Evolutionary conservation across 2,888 invertebrate genomes (phyloP).

Genomic region (Noctua comes): DNA sequence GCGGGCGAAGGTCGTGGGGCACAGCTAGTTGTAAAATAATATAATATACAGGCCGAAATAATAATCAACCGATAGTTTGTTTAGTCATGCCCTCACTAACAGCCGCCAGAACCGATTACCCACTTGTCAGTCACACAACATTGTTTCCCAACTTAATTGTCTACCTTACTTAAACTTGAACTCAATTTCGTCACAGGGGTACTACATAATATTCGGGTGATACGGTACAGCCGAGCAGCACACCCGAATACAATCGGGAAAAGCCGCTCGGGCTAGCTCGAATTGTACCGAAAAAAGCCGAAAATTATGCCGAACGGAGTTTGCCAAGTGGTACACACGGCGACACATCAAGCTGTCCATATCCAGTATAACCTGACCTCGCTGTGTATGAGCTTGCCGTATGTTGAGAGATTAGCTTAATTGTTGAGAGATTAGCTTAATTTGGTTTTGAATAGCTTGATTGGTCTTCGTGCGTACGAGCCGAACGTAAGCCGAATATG

Average conservation of each 20-base stretch:
- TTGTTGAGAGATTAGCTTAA: too few species aligned
- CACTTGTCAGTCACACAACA: constrained; percentile 16
- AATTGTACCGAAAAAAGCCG: neutral
- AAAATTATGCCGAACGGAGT: neutral
- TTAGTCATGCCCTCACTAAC: constrained; percentile 1
- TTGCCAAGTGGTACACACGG: too few species aligned
- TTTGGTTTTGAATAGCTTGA: too few species aligned
- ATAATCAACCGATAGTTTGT: constrained; percentile 9
- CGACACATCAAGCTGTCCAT: too few species aligned
- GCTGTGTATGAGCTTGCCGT: too few species aligned
- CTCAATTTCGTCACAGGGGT: neutral
- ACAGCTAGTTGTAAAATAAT: too few species aligned
- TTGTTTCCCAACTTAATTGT: constrained; percentile 27
- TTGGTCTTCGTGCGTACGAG: too few species aligned
- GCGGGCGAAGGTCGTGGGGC: too few species aligned
- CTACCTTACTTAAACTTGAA: constrained; percentile 24
- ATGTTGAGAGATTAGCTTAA: too few species aligned
- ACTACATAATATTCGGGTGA: neutral
- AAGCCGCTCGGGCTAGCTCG: neutral
- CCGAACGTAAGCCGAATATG: neutral
- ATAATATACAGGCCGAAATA: neutral
- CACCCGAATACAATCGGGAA: neutral
- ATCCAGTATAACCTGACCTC: too few species aligned
- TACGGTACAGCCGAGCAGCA: too few species aligned
- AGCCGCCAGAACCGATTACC: constrained; percentile 28